Percentiles rank a stretch among this genome's conserved stretches.
phyloP scores from a whole-genome alignment of 2,888 invertebrate species.

The Dorcus parallelipipedus region DNA sequence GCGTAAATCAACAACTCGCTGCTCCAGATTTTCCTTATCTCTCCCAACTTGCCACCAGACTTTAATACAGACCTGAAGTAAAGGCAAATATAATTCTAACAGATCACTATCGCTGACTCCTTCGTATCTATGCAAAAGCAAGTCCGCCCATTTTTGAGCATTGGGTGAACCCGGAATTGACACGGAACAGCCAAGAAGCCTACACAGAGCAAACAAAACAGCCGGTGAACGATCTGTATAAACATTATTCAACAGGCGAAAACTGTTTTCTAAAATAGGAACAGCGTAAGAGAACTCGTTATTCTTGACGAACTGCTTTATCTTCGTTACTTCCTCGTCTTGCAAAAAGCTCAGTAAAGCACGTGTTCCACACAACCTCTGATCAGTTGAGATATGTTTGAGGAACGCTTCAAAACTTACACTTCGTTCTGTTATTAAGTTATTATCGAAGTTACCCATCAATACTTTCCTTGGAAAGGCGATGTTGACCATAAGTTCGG shows the following conservation, averaged over 20 bases:
- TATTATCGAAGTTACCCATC: constrained; percentile 68
- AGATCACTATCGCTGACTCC: constrained; percentile 70
- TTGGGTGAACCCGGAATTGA: constrained; percentile 53
- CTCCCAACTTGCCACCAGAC: constrained; percentile 63
- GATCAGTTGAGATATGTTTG: constrained; percentile 55
- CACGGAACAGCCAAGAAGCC: constrained; percentile 61
- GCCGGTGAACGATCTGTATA: constrained; percentile 67
- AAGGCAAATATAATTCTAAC: constrained; percentile 64
- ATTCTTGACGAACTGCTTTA: constrained; percentile 57
- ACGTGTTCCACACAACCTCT: constrained; percentile 56
- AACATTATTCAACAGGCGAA: constrained; percentile 63
- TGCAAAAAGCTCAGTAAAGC: constrained; percentile 63
- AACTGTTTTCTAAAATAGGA: constrained; percentile 64
- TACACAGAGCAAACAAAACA: constrained; percentile 64
- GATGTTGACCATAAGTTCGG: constrained; percentile 53
- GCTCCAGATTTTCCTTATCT: constrained; percentile 60
- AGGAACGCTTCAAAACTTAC: constrained; percentile 63
- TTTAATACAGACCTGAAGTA: constrained; percentile 64
- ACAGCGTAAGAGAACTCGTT: constrained; percentile 60
- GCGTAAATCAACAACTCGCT: constrained; percentile 59
- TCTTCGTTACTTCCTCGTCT: constrained; percentile 60
- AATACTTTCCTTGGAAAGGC: constrained; percentile 68
- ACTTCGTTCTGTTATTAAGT: constrained; percentile 62
- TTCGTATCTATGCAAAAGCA: constrained; percentile 68
- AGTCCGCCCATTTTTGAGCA: constrained; percentile 65